These are phyloP conservation scores for Menidia menidia DNA, from an alignment of 2,797 vertebrate species.

Conservation along the genomic window DNA sequence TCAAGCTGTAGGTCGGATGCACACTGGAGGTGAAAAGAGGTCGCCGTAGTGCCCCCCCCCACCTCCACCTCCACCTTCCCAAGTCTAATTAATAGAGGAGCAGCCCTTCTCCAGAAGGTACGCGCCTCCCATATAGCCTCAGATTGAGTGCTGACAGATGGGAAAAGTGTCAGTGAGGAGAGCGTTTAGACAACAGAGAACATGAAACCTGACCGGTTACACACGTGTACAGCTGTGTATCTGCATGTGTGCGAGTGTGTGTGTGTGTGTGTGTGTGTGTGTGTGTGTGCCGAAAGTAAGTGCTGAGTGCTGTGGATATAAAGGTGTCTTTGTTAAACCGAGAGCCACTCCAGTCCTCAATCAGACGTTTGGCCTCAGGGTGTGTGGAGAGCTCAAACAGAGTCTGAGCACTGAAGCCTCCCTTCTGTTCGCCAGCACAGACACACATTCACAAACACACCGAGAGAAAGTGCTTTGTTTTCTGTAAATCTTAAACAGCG, in stretches of 20 bases:
- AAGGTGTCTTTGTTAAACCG: conserved; percentile 82
- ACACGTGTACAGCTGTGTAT: conserved; percentile 45
- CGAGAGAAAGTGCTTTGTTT: conserved; percentile 30
- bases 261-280: conserved; percentile 31
- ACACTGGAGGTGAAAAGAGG: conserved; percentile 63
- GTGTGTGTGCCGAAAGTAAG: conserved; percentile 55
- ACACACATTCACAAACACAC: conserved; percentile 22
- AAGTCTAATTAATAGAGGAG: conserved; percentile 68
- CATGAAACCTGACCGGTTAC: conserved; percentile 74
- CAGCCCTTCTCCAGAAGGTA: conserved; percentile 53
- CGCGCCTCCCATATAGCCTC: conserved; percentile 63
- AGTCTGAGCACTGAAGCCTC: conserved; percentile 56
- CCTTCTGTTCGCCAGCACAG: conserved; percentile 43
- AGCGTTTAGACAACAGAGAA: conserved; percentile 75
- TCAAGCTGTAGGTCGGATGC: conserved; percentile 64
- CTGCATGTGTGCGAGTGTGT: conserved; percentile 15
- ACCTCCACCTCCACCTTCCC: conserved; percentile 1
- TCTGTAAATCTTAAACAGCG: conserved; percentile 38
- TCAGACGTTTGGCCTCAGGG: conserved; percentile 74
- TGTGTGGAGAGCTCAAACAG: conserved; percentile 64
- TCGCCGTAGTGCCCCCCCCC: conserved; percentile 33
- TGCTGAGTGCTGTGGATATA: conserved; percentile 75
- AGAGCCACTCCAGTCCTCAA: conserved; percentile 74
- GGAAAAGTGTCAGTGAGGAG: conserved; percentile 73
- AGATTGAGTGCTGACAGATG: conserved; percentile 75